A percentile compares a stretch with the other conserved stretches of the same genome.
Evolutionary conservation across 2,888 invertebrate species (phyloP).

Genomic region (Leptopilina syphax): DNA sequence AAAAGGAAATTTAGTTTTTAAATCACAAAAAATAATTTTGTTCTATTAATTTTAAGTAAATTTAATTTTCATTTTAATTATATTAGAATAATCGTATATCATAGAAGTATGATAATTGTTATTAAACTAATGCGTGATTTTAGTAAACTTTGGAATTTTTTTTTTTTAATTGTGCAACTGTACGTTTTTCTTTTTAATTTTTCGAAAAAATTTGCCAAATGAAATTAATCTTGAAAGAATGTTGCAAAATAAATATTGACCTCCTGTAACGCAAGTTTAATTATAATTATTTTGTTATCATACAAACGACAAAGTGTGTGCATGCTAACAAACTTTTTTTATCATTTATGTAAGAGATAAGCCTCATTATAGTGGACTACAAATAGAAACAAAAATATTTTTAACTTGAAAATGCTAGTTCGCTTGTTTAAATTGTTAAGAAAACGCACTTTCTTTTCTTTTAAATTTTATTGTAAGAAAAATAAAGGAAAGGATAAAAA

Average conservation of each 20-base stretch:
- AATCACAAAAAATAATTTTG: too few relatives aligned
- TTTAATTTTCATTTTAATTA: too few relatives aligned
- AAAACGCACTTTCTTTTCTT: background rate
- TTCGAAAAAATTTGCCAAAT: background rate
- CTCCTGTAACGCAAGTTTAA: background rate
- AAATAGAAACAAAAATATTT: slow-evolving; percentile 9
- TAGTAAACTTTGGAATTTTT: too few relatives aligned
- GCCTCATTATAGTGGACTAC: background rate
- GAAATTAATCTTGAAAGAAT: background rate
- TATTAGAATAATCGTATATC: too few relatives aligned
- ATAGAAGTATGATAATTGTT: too few relatives aligned
- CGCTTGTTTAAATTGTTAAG: background rate
- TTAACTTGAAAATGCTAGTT: background rate
- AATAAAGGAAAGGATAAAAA: too few relatives aligned
- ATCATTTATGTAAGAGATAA: slow-evolving; percentile 13
- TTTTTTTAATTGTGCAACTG: too few relatives aligned
- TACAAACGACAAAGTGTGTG: too few relatives aligned
- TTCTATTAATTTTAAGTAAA: too few relatives aligned
- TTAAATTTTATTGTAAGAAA: too few relatives aligned
- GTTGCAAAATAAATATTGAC: background rate
- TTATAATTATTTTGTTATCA: slow-evolving; percentile 13
- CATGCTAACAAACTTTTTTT: background rate
- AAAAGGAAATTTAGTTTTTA: too few relatives aligned
- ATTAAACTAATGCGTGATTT: too few relatives aligned
- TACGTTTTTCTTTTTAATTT: background rate